phyloP scores from a whole-genome alignment of 92 coral and sea anemone species.

The Pocillopora grandis region DNA sequence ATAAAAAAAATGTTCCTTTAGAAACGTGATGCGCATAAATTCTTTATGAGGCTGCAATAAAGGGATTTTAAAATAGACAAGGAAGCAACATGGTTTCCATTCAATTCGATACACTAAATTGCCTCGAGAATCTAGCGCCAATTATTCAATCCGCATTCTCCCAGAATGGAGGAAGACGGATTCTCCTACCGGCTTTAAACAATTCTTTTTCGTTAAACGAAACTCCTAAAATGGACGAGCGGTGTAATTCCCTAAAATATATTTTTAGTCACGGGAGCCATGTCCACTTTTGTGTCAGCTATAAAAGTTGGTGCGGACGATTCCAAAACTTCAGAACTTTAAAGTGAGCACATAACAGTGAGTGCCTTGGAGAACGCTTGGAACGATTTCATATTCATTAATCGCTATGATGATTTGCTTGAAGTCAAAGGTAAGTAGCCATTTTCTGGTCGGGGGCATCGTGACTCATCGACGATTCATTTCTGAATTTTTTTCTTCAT shows the following conservation, averaged over 20 bases:
- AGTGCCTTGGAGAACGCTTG: background rate
- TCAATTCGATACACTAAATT: background rate
- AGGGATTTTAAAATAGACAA: constrained; percentile 24
- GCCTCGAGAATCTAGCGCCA: background rate
- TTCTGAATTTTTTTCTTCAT: background rate
- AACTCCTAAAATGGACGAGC: constrained; percentile 29
- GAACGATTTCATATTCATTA: background rate
- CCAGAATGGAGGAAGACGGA: constrained; percentile 16
- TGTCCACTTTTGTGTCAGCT: background rate
- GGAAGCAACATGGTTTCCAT: constrained; percentile 10
- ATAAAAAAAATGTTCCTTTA: background rate
- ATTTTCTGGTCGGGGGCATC: background rate
- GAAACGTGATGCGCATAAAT: background rate
- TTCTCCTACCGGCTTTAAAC: constrained; percentile 7
- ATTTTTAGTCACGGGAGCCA: background rate
- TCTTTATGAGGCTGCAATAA: no score
- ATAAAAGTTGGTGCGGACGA: constrained; percentile 27
- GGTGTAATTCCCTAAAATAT: constrained; percentile 38
- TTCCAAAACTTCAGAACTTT: background rate
- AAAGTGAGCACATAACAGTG: background rate
- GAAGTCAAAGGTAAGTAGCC: constrained; percentile 22
- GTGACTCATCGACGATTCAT: background rate
- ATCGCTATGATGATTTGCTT: background rate
- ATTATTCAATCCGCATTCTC: constrained; percentile 32
- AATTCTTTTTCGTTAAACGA: background rate